Evolutionary conservation across 1,140 invertebrate genomes (phyloP).

Genomic region (Euura lappo): DNA sequence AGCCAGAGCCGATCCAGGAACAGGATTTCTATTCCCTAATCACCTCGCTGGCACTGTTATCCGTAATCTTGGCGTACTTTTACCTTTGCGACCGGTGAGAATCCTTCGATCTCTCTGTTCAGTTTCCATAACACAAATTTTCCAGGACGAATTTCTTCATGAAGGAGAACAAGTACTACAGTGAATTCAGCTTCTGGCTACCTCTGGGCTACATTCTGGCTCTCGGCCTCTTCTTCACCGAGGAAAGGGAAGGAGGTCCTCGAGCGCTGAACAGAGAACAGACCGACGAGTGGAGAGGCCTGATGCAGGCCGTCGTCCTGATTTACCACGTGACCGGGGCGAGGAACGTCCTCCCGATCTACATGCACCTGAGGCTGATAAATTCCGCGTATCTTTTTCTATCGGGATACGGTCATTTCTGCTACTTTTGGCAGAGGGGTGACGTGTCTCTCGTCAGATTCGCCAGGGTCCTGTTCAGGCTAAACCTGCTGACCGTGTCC

Average conservation of each 20-base stretch:
- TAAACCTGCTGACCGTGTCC: slow-evolving; percentile 90
- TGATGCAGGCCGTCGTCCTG: slow-evolving; percentile 94
- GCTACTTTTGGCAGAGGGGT: slow-evolving; percentile 88
- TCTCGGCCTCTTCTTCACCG: slow-evolving; percentile 94
- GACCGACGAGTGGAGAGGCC: slow-evolving; percentile 95
- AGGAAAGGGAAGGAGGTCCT: slow-evolving; percentile 75
- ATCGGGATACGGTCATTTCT: slow-evolving; percentile 95
- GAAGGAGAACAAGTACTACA: slow-evolving; percentile 99
- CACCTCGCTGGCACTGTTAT: slow-evolving; percentile 78
- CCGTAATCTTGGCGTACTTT: slow-evolving; percentile 91
- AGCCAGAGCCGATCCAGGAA: slow-evolving; percentile 39
- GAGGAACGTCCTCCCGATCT: slow-evolving; percentile 88
- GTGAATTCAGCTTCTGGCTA: slow-evolving; percentile 95
- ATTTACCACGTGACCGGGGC: slow-evolving; percentile 96
- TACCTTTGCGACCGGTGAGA: slow-evolving; percentile 88
- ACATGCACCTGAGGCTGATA: slow-evolving; percentile 90
- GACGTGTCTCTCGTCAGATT: slow-evolving; percentile 75
- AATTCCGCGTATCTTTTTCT: slow-evolving; percentile 94
- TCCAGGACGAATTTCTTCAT: slow-evolving; percentile 96
- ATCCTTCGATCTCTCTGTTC: not conserved
- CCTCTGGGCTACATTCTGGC: slow-evolving; percentile 94
- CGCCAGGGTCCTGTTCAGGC: slow-evolving; percentile 81
- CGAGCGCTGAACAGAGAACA: slow-evolving; percentile 90
- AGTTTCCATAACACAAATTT: slow-evolving; percentile 27
- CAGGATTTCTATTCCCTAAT: slow-evolving; percentile 65